Conservation (phyloP, 1,140 invertebrate species). For the Mactra quadrangularis region DNA sequence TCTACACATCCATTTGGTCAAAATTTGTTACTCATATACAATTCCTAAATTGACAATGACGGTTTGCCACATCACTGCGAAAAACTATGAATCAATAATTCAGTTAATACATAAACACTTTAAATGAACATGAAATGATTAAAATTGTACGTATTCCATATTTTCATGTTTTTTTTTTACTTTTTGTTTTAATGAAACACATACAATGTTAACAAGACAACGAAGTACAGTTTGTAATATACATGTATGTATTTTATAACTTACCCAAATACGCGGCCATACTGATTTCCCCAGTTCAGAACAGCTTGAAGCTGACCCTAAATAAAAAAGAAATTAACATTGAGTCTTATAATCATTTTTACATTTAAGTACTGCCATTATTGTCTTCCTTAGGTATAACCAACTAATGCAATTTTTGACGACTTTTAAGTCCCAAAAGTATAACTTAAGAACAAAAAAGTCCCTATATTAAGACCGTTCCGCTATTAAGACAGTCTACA, state of each 20-base stretch:
- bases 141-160: background rate
- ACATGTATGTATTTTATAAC: constrained; percentile 6
- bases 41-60: no score
- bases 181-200: background rate
- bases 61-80: background rate
- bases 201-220: background rate
- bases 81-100: background rate
- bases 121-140: background rate
- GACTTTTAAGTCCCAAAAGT: background rate
- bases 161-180: background rate
- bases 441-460: background rate
- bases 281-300: constrained; percentile 72
- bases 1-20: no score
- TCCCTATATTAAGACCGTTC: background rate
- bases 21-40: no score
- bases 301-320: constrained; percentile 77
- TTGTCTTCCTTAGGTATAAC: background rate
- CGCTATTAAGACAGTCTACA: background rate
- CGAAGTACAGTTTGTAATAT: background rate
- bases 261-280: constrained; percentile 76
- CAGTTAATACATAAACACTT: background rate
- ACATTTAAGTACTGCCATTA: background rate
- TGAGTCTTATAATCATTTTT: background rate
- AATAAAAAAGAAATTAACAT: constrained; percentile 26
- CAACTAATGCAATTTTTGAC: background rate